phyloP scores from a whole-genome alignment of 2,888 invertebrate genomes.

The Agriotes lineatus region DNA sequence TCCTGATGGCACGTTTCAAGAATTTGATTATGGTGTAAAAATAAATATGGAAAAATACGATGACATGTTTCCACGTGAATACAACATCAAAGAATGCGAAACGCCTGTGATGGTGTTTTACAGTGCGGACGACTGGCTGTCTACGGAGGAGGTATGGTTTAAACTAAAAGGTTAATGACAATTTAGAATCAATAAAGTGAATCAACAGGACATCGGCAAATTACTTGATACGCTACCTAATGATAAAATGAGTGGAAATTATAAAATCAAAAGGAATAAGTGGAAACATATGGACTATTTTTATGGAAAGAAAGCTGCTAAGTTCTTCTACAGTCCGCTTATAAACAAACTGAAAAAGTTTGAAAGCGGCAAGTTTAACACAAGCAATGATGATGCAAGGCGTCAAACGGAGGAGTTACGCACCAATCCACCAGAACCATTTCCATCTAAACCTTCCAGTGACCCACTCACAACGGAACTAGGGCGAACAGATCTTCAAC shows the following conservation, averaged over 20 bases:
- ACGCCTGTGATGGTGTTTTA: not conserved
- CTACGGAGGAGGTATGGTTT: not conserved
- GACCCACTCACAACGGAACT: too few relatives aligned
- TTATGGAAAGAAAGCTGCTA: not conserved
- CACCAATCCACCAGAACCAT: too few relatives aligned
- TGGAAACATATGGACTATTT: slow-evolving; percentile 11
- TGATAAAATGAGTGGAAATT: not conserved
- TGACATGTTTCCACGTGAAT: not conserved
- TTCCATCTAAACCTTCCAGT: too few relatives aligned
- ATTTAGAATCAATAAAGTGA: not conserved
- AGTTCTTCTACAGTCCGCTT: not conserved
- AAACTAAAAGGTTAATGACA: not conserved
- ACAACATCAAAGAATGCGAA: not conserved
- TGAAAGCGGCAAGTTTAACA: too few relatives aligned
- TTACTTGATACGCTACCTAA: not conserved
- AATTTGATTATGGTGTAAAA: not conserved
- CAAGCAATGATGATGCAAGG: too few relatives aligned
- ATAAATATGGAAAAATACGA: not conserved
- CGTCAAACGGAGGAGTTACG: too few relatives aligned
- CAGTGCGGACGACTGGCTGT: not conserved
- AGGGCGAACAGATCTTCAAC: too few relatives aligned
- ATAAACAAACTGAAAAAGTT: not conserved
- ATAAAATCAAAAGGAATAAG: not conserved
- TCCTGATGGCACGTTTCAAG: slow-evolving; percentile 1
- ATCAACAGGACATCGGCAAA: not conserved